Base-by-base conservation (phyloP, 2,113 vertebrate genomes). In the Euleptes europaea region DNA sequence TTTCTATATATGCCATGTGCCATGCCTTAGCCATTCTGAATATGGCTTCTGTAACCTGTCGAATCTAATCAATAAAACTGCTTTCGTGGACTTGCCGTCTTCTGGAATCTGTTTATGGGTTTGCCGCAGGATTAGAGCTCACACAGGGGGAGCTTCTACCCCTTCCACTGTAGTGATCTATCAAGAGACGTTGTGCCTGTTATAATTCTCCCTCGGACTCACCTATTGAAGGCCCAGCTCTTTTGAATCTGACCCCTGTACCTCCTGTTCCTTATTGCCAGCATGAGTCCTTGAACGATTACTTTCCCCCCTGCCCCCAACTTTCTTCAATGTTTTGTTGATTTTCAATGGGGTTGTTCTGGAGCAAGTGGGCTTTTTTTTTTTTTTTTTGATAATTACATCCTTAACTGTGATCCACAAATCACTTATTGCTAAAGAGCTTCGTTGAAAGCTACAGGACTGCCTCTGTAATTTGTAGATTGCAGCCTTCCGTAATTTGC, bases 381-480 rank as follows among this genome's bases (percentile, higher is more conserved):
- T 47, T 19, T 57, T 63, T 63, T 60, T 51, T 47, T 63, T 72
- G 82, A 84, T 75, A 84, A 84, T 84, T 76, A 84, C 44, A 67
- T 84, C 82, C 72, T 84, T 84, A 73, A 49, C 54, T 85, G 76
- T 85, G 76, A 85, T 80, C 77, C 40, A 85, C 84, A 73, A 85
- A 85, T 85, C 84, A 85, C 77, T 85, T 80, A 71, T 85, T 85
- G 84, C 77, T 85, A 80, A 85, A 85, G 77, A 49, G 57, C 77
- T 85, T 49, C 77, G 73, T 47, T 80, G 77, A 85, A 80, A 85
- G 84, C 84, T 72, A 85, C 77, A 85, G 84, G 77, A 80, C 77
- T 85, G 77, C 84, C 77, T 73, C 84, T 54, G 49, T 85, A 85
- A 85, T 85, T 85, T 85, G 84, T 85, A 80, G 84, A 85, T 85